phyloP scores from a whole-genome alignment of 1,140 invertebrate genomes.

The Elymnias hypermnestra region DNA sequence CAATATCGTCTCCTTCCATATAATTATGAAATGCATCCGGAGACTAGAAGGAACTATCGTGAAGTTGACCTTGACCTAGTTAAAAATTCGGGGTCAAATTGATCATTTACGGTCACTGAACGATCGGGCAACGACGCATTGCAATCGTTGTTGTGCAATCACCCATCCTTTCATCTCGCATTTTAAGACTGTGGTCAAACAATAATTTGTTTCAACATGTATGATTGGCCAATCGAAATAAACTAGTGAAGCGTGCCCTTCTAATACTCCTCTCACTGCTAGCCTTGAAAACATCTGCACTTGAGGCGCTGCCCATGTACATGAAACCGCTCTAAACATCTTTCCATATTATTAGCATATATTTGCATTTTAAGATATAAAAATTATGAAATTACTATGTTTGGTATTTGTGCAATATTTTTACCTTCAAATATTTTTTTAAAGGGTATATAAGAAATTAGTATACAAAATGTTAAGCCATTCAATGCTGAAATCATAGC shows the following conservation, averaged over 20 bases:
- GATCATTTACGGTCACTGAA: constrained; percentile 34
- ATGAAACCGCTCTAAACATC: not conserved
- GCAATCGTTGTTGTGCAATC: constrained; percentile 12
- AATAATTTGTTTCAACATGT: constrained; percentile 24
- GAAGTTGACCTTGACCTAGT: constrained; percentile 69
- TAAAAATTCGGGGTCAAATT: constrained; percentile 35
- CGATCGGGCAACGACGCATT: constrained; percentile 15
- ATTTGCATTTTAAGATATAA: constrained; percentile 1
- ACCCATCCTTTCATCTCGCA: constrained; percentile 27
- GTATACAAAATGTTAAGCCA: too few relatives aligned
- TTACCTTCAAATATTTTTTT: constrained; percentile 2
- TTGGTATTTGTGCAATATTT: not conserved
- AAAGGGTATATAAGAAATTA: too few relatives aligned
- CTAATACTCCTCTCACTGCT: constrained; percentile 31
- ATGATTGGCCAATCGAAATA: constrained; percentile 28
- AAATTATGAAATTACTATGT: not conserved
- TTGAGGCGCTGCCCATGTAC: constrained; percentile 1
- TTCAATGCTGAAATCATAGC: too few relatives aligned
- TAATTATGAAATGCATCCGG: constrained; percentile 5
- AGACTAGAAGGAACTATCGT: constrained; percentile 19
- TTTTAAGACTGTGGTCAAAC: constrained; percentile 15
- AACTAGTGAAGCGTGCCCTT: constrained; percentile 24
- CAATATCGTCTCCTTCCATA: constrained; percentile 31
- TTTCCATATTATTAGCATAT: not conserved
- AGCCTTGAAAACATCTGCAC: constrained; percentile 22